phyloP scores from a whole-genome alignment of 2,113 vertebrate genomes.

The Hippocampus barbouri region DNA sequence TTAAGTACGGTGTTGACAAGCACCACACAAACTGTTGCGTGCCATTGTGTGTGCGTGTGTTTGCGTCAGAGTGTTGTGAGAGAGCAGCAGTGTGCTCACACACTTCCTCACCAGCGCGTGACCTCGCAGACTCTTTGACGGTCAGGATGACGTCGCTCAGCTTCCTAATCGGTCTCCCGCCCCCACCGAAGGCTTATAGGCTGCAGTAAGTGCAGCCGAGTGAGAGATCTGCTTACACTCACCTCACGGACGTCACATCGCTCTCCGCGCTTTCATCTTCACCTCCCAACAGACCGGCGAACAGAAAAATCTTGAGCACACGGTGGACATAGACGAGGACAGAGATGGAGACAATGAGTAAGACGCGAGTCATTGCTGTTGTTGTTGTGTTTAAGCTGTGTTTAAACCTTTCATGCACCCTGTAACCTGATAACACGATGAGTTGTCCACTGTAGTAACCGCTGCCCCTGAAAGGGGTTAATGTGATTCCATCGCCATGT shows the following conservation, averaged over 20 bases:
- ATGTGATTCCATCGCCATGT: background rate
- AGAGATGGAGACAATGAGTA: conserved; percentile 58
- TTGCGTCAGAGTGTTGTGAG: background rate
- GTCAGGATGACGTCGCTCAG: conserved; percentile 38
- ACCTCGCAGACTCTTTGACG: conserved; percentile 28
- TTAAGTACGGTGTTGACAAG: background rate
- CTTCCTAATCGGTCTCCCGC: conserved; percentile 28
- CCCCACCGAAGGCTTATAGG: conserved; percentile 32
- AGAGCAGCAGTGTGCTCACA: background rate
- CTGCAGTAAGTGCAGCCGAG: conserved; percentile 6
- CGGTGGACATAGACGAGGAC: background rate
- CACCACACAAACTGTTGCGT: background rate
- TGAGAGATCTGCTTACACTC: conserved; percentile 16
- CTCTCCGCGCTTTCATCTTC: background rate
- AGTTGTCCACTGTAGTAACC: no score
- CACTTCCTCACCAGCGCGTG: conserved; percentile 11
- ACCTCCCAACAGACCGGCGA: background rate
- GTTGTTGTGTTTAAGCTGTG: background rate
- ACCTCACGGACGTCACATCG: conserved; percentile 17
- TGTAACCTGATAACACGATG: no score
- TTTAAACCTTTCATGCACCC: no score
- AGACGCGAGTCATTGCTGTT: conserved; percentile 16
- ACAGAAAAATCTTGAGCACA: conserved; percentile 2
- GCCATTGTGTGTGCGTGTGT: conserved; percentile 4
- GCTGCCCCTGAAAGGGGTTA: background rate